Conservation (phyloP, 2,113 vertebrate species). For the Hypomesus transpacificus region DNA sequence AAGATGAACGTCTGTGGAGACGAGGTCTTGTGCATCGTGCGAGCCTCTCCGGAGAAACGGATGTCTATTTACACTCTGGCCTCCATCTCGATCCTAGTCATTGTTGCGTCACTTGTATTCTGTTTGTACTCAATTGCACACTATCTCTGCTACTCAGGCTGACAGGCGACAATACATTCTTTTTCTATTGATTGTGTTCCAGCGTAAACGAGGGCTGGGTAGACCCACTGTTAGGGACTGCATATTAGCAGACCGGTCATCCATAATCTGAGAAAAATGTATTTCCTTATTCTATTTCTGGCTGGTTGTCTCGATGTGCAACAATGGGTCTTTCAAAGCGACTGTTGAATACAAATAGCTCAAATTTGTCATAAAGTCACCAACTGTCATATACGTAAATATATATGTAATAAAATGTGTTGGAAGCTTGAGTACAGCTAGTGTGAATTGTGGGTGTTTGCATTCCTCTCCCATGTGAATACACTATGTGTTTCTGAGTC, state of each 20-base stretch:
- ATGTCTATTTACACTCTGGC: conserved; percentile 59
- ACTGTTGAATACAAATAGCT: too few relatives aligned
- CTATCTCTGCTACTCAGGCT: conserved; percentile 35
- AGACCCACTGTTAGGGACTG: too few relatives aligned
- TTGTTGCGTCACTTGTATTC: conserved; percentile 41
- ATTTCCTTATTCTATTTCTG: too few relatives aligned
- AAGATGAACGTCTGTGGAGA: conserved; percentile 17
- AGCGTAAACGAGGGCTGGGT: too few relatives aligned
- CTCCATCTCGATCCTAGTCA: conserved; percentile 44
- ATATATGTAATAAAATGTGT: background rate
- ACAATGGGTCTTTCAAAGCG: too few relatives aligned
- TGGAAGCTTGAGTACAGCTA: background rate
- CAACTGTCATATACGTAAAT: too few relatives aligned
- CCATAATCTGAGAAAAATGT: too few relatives aligned
- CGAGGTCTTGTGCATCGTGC: conserved; percentile 28
- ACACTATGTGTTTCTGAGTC: conserved; percentile 41
- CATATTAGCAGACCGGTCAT: too few relatives aligned
- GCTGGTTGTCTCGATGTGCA: too few relatives aligned
- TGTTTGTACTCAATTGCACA: conserved; percentile 46
- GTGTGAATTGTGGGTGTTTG: background rate
- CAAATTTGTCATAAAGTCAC: too few relatives aligned
- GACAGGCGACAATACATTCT: background rate
- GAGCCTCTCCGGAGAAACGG: conserved; percentile 52
- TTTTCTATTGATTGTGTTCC: background rate
- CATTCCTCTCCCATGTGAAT: background rate